Conservation (phyloP, 2,888 invertebrate genomes). For the Dicranocentrus wangi region DNA sequence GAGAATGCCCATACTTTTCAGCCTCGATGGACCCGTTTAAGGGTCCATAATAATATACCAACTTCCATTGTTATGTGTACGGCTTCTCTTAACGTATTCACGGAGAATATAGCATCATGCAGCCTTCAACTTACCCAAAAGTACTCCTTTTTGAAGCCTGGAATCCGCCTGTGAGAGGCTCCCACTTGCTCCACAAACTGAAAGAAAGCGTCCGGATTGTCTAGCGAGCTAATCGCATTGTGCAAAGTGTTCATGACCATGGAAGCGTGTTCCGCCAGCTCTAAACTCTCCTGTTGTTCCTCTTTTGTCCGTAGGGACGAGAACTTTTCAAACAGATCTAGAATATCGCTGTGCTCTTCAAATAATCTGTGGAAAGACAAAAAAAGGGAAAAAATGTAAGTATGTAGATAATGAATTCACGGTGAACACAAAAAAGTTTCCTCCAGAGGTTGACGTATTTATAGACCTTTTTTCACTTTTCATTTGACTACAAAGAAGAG, state of each 20-base stretch:
- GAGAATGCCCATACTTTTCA: no score
- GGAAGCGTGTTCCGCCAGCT: constrained; percentile 89
- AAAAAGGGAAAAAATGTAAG: constrained; percentile 5
- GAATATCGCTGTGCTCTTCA: constrained; percentile 87
- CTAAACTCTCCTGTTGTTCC: constrained; percentile 86
- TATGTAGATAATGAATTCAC: no score
- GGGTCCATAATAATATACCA: no score
- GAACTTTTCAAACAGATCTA: constrained; percentile 87
- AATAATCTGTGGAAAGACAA: constrained; percentile 82
- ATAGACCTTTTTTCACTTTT: no score
- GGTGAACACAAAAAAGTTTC: no score
- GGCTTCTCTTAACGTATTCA: no score
- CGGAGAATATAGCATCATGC: no score
- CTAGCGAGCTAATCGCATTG: constrained; percentile 89
- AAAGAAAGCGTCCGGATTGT: constrained; percentile 89
- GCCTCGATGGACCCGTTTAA: background rate
- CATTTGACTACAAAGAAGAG: no score
- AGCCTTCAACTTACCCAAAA: constrained; percentile 84
- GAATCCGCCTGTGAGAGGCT: constrained; percentile 87
- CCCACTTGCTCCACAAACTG: constrained; percentile 88
- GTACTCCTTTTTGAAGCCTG: constrained; percentile 88
- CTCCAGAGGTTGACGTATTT: no score
- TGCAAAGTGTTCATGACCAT: constrained; percentile 92
- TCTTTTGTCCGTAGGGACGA: constrained; percentile 85
- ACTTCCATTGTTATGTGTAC: no score